A percentile compares a stretch with the other conserved stretches of the same genome.
phyloP scores from a whole-genome alignment of 2,113 vertebrate species.

The Daboia siamensis region DNA sequence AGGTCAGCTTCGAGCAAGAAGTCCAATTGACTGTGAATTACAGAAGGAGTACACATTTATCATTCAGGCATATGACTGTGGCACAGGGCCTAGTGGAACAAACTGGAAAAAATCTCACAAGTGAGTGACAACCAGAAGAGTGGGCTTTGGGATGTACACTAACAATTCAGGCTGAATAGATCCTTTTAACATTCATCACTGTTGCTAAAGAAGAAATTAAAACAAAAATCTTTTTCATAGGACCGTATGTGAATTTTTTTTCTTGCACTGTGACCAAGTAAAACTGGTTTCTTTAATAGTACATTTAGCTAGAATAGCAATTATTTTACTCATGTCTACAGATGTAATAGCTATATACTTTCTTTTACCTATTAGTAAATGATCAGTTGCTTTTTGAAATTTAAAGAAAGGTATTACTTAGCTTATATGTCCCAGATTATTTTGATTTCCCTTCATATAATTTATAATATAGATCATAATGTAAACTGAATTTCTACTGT shows the following conservation, averaged over 20 bases:
- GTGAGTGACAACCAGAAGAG: conserved; percentile 69
- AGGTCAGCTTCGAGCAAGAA: conserved; percentile 84
- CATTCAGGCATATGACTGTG: conserved; percentile 97
- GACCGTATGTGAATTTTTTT: neutral
- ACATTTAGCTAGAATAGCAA: neutral
- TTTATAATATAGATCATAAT: neutral
- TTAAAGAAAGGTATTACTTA: conserved; percentile 10
- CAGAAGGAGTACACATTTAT: conserved; percentile 97
- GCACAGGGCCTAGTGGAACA: conserved; percentile 77
- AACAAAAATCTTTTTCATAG: neutral
- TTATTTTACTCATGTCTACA: neutral
- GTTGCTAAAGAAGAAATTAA: conserved; percentile 21
- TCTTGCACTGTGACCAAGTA: neutral
- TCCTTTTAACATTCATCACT: neutral
- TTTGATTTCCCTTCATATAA: neutral
- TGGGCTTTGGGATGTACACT: neutral
- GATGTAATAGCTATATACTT: neutral
- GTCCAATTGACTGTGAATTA: conserved; percentile 89
- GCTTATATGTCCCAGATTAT: neutral
- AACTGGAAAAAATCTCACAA: conserved; percentile 98
- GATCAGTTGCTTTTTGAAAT: neutral
- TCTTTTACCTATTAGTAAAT: neutral
- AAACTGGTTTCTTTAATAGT: neutral
- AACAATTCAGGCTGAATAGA: neutral
- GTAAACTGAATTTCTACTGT: neutral